Percentiles rank a stretch among this genome's conserved stretches.
Conservation (phyloP, 1,140 invertebrate species). For the Probaryconus sp. region DNA sequence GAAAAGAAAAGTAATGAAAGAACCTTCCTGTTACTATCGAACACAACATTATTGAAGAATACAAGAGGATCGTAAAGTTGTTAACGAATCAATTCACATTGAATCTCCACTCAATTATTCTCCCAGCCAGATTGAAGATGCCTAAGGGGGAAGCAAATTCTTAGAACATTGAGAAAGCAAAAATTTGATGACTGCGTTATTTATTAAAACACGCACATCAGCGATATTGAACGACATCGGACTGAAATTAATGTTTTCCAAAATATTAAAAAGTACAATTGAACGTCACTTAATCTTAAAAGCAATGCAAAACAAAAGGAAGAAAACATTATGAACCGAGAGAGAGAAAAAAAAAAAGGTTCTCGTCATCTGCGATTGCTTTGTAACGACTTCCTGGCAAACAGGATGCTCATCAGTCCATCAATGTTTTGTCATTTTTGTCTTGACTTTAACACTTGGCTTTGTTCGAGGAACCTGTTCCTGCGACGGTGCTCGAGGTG, state of each 20-base stretch:
- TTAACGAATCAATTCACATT: slow-evolving; percentile 4
- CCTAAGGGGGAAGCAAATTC: not conserved
- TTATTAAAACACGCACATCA: too few relatives aligned
- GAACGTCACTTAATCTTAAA: not conserved
- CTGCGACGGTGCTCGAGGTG: slow-evolving; percentile 32
- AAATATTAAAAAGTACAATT: too few relatives aligned
- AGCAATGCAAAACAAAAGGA: too few relatives aligned
- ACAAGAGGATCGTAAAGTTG: slow-evolving; percentile 5
- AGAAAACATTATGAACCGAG: too few relatives aligned
- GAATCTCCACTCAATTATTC: slow-evolving; percentile 15
- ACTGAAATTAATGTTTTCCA: too few relatives aligned
- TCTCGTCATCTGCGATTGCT: slow-evolving; percentile 18
- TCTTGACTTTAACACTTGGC: slow-evolving; percentile 25
- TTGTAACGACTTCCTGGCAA: slow-evolving; percentile 4
- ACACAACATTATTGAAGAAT: too few relatives aligned
- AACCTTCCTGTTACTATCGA: too few relatives aligned
- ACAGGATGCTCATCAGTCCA: slow-evolving; percentile 2
- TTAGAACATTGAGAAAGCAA: slow-evolving; percentile 22
- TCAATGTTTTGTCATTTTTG: slow-evolving; percentile 33
- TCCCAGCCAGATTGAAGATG: slow-evolving; percentile 5
- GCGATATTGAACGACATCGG: too few relatives aligned
- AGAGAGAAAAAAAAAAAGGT: too few relatives aligned
- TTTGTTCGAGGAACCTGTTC: slow-evolving; percentile 51
- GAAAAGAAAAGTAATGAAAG: not conserved
- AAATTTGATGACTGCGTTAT: slow-evolving; percentile 1